phyloP scores from a whole-genome alignment of 53 echinoderm and acorn worm genomes.

The Luidia sarsii region DNA sequence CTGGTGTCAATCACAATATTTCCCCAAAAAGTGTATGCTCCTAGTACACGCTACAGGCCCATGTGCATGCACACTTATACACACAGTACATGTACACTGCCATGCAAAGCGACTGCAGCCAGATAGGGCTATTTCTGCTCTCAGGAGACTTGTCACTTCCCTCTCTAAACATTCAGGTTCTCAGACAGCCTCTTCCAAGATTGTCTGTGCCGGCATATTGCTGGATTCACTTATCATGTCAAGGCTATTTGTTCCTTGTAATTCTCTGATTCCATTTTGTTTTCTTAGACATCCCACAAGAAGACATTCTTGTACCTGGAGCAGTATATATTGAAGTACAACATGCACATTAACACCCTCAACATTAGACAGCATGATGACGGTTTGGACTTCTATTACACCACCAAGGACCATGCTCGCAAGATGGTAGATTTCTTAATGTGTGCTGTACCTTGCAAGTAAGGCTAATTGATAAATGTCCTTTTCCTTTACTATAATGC shows the following conservation, averaged over 20 bases:
- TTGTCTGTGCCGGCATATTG: too few species aligned
- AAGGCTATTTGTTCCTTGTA: not conserved
- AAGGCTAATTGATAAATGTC: not conserved
- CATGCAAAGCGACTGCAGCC: too few species aligned
- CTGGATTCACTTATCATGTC: too few species aligned
- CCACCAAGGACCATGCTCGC: slow-evolving; percentile 70
- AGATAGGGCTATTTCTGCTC: too few species aligned
- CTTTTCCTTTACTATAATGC: not conserved
- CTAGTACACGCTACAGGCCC: too few species aligned
- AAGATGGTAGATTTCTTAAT: slow-evolving; percentile 91
- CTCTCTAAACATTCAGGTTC: too few species aligned
- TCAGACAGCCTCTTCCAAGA: too few species aligned
- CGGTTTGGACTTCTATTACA: slow-evolving; percentile 87
- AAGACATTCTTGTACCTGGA: slow-evolving; percentile 97
- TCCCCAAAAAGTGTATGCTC: too few species aligned
- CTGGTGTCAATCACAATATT: too few species aligned
- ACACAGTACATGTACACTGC: too few species aligned
- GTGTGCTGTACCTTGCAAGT: slow-evolving; percentile 91
- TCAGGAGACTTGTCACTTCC: too few species aligned
- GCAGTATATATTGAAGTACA: slow-evolving; percentile 92
- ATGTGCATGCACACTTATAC: too few species aligned
- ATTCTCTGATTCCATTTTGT: not conserved
- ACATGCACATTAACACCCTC: slow-evolving; percentile 74
- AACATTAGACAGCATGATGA: slow-evolving; percentile 97
- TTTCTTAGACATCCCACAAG: slow-evolving; percentile 83